Base-by-base conservation (phyloP, 2,797 vertebrate species). In the Myotis daubentonii region DNA sequence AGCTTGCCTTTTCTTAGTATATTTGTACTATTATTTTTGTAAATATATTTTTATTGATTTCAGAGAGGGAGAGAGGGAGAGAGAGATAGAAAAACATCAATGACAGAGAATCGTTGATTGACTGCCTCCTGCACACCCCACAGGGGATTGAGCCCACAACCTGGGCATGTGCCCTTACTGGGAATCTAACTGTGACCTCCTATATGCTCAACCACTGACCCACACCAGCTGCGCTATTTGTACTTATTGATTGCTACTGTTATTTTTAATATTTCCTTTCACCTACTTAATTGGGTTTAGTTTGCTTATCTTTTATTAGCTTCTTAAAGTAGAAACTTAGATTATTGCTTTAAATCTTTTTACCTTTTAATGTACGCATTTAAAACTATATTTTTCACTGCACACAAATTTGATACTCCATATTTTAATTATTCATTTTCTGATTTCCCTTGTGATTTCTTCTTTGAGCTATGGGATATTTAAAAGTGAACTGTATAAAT, bases 381-480 rank as follows among this genome's bases (percentile, higher is more conserved):
- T 95, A 49, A 65, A 92, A 10, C n/a, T 95, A 19, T 55, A n/a
- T 87, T 60, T 89, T 20, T 81, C n/a, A 85, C 44, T 38, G 36
- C 11, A 81, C 53, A 81, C 57, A 88, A 55, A 83, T 92, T 89
- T 89, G 23, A 82, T 60, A 33, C 33, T 30, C 22, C 76, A 1
- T 81, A 75, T 70, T 75, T 84, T 87, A 22, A 80, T 93, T 89
- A 62, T 68, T 53, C 33, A 81, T 89, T 80, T 81, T 92, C n/a
- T 75, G 23, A 92, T 75, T 92, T 90, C 13, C 8, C 23, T 20
- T 55, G 28, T 92, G 20, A 79, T 90, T 95, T 94, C 62, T 92
- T 94, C 78, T 70, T 94, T 89, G 62, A 25, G 19, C 68, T 36
- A 0, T 65, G 8, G 12, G 17, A 75, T 93, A 70, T 87, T 87